Conservation (phyloP, 2,113 vertebrate species). For the Rhea americana region DNA sequence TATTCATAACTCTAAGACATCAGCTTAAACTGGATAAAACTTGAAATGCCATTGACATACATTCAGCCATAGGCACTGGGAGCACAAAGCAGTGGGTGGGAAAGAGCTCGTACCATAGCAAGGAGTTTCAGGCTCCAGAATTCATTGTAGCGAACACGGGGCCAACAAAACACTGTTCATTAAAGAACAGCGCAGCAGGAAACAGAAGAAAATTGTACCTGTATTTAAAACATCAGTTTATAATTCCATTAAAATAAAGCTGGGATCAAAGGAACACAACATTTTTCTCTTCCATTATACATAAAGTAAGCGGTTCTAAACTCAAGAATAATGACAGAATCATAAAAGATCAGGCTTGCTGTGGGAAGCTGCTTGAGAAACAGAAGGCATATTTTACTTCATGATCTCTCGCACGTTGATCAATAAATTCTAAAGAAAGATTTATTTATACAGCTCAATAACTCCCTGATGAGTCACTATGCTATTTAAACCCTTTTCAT, state of each 20-base stretch:
- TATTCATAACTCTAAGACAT: neutral
- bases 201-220: neutral
- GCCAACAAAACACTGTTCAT: neutral
- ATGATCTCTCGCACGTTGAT: neutral
- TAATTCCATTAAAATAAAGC: neutral
- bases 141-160: neutral
- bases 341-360: neutral
- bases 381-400: neutral
- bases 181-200: neutral
- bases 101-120: accelerated
- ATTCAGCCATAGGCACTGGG: accelerated
- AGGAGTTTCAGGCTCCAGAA: neutral
- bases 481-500: neutral
- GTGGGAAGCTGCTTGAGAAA: neutral
- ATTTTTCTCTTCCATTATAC: neutral
- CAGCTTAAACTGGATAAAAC: neutral
- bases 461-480: constrained; percentile 12
- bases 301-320: neutral
- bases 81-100: neutral
- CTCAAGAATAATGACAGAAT: neutral
- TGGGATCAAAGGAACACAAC: neutral
- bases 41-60: neutral
- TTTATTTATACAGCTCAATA: neutral
- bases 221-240: neutral
- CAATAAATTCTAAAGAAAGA: constrained; percentile 45